Base-by-base conservation (phyloP, 2,888 invertebrate genomes). In the Cristatella mucedo region DNA sequence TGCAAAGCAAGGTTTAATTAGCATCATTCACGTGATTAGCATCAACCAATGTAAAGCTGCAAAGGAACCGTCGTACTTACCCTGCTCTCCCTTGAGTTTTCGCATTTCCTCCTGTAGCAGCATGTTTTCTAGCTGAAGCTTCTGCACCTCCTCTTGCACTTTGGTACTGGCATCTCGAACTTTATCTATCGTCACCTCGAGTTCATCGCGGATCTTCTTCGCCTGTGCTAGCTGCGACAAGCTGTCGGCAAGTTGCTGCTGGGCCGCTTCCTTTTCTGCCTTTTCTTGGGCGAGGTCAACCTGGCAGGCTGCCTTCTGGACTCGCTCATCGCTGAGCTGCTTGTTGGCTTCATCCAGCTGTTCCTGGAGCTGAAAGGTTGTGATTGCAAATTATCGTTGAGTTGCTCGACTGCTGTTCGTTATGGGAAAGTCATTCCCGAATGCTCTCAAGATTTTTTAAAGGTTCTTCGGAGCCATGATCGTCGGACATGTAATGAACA, bases 341-440 rank as follows among this genome's bases (percentile, higher is more conserved):
- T 22, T 29, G 24, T 18, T 36, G 36, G 36, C 26, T n/a, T 22
- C 36, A 36, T 36, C 36, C n/a, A 36, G 36, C 4, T 22, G 15
- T 6, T 5, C 4, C 18, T 36, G 36, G 21, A 36, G 36, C 36
- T 36, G 15, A 11, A 36, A 36, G n/a, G n/a, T n/a, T n/a, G n/a
- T n/a, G n/a, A n/a, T n/a, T n/a, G n/a, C n/a, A n/a, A n/a, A n/a
- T n/a, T n/a, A n/a, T n/a, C n/a, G n/a, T n/a, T n/a, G n/a, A n/a
- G n/a, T n/a, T n/a, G n/a, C n/a, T n/a, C n/a, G n/a, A n/a, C n/a
- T n/a, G n/a, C n/a, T n/a, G n/a, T n/a, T n/a, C n/a, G n/a, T n/a
- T n/a, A n/a, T n/a, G n/a, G n/a, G n/a, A n/a, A n/a, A n/a, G n/a
- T n/a, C n/a, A n/a, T n/a, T n/a, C n/a, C n/a, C n/a, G n/a, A n/a